Conservation (phyloP, 2,888 invertebrate species). For the Lottia gigantea region DNA sequence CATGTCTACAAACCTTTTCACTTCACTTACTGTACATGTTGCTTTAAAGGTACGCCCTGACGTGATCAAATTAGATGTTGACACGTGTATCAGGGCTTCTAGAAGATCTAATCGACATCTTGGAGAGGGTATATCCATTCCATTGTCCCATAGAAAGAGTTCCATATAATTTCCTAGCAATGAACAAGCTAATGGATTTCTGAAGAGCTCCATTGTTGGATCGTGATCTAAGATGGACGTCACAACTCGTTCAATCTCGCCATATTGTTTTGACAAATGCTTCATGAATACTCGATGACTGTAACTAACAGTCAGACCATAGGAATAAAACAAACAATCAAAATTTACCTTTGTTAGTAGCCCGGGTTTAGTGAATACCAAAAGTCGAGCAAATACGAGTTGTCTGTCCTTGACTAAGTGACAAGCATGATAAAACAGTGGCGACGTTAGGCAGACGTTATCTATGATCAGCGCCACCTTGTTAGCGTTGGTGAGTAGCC, state of each 20-base stretch:
- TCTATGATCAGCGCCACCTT: constrained; percentile 36
- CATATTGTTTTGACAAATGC: constrained; percentile 28
- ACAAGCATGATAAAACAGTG: constrained; percentile 29
- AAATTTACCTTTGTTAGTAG: constrained; percentile 30
- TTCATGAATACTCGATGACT: constrained; percentile 29
- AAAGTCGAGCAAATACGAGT: constrained; percentile 32
- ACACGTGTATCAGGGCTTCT: background rate
- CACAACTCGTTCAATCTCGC: constrained; percentile 27
- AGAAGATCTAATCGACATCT: background rate
- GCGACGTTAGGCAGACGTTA: constrained; percentile 31
- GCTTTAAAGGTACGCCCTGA: background rate
- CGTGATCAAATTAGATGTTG: background rate
- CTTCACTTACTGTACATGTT: background rate
- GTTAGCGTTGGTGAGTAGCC: constrained; percentile 31
- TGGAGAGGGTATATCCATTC: constrained; percentile 1
- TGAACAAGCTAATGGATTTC: constrained; percentile 35
- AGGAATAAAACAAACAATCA: constrained; percentile 36
- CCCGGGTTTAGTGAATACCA: constrained; percentile 28
- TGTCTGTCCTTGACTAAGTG: constrained; percentile 26
- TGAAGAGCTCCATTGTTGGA: constrained; percentile 31
- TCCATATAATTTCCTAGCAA: constrained; percentile 28
- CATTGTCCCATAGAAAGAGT: background rate
- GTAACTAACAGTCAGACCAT: constrained; percentile 35
- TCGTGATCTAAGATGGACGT: constrained; percentile 27
- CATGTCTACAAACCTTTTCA: background rate